phyloP scores from a whole-genome alignment of 2,888 invertebrate species.

The Lingula anatina region DNA sequence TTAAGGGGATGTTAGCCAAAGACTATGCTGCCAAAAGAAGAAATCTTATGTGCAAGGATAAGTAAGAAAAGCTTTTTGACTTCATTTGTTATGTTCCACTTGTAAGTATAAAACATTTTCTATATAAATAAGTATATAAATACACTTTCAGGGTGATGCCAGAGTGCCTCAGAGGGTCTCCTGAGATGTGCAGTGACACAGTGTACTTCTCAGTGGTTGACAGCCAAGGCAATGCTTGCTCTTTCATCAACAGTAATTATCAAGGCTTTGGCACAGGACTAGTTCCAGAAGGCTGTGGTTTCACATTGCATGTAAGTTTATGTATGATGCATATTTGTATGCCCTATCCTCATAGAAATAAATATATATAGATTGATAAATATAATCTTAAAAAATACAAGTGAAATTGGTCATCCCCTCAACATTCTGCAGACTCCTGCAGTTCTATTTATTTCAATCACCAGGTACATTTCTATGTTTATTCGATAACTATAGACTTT shows the following conservation, averaged over 20 bases:
- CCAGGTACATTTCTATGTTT: too few relatives aligned
- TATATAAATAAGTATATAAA: too few relatives aligned
- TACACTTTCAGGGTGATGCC: slow-evolving; percentile 14
- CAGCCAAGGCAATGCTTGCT: slow-evolving; percentile 50
- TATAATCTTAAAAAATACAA: background rate
- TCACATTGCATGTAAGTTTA: slow-evolving; percentile 45
- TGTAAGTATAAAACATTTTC: background rate
- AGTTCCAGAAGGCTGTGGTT: slow-evolving; percentile 51
- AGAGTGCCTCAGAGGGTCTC: slow-evolving; percentile 15
- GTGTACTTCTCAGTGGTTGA: slow-evolving; percentile 51
- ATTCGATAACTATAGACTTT: too few relatives aligned
- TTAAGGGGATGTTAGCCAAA: slow-evolving; percentile 40
- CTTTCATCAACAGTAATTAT: slow-evolving; percentile 53
- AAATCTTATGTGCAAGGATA: slow-evolving; percentile 31
- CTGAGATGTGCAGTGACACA: slow-evolving; percentile 34
- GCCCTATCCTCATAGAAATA: too few relatives aligned
- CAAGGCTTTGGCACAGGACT: slow-evolving; percentile 50
- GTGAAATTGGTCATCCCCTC: too few relatives aligned
- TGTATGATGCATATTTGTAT: too few relatives aligned
- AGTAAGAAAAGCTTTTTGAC: slow-evolving; percentile 20
- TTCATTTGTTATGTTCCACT: background rate
- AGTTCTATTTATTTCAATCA: too few relatives aligned
- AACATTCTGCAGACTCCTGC: too few relatives aligned
- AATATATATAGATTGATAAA: too few relatives aligned
- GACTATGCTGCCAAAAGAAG: slow-evolving; percentile 43